These are phyloP conservation scores for Isurus oxyrinchus DNA, from an alignment of 2,113 vertebrate species.

Conservation along the genomic window DNA sequence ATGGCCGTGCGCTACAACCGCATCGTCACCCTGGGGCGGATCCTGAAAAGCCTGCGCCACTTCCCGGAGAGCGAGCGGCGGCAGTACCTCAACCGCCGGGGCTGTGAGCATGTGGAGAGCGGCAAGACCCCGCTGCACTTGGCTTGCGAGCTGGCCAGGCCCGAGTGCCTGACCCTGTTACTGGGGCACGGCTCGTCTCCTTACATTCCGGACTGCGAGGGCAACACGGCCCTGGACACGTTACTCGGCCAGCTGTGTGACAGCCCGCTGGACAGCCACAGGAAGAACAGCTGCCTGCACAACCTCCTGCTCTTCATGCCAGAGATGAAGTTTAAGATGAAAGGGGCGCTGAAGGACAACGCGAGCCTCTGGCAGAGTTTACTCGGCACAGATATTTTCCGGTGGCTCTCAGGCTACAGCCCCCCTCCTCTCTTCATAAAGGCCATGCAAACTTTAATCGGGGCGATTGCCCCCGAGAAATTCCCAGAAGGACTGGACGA, in stretches of 20 bases:
- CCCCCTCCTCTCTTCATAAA: slow-evolving; percentile 71
- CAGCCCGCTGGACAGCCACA: slow-evolving; percentile 39
- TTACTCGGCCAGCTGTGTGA: slow-evolving; percentile 63
- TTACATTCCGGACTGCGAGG: slow-evolving; percentile 49
- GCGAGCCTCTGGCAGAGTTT: slow-evolving; percentile 64
- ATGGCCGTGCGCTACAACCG: slow-evolving; percentile 88
- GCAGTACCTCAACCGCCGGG: slow-evolving; percentile 62
- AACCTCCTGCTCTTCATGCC: slow-evolving; percentile 76
- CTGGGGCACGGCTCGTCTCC: slow-evolving; percentile 71
- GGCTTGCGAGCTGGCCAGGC: slow-evolving; percentile 72
- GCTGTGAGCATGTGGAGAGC: slow-evolving; percentile 70
- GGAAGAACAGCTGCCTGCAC: slow-evolving; percentile 68
- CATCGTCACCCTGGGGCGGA: slow-evolving; percentile 62
- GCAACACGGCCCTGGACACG: slow-evolving; percentile 66
- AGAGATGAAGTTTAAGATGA: slow-evolving; percentile 48
- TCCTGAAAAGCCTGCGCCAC: slow-evolving; percentile 62
- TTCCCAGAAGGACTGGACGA: slow-evolving; percentile 69
- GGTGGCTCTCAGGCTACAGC: slow-evolving; percentile 68
- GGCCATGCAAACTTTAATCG: slow-evolving; percentile 76
- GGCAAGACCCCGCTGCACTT: slow-evolving; percentile 73
- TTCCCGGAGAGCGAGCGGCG: slow-evolving; percentile 46
- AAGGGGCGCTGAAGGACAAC: slow-evolving; percentile 59
- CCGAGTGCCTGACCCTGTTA: slow-evolving; percentile 75
- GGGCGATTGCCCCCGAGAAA: slow-evolving; percentile 62
- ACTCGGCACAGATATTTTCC: slow-evolving; percentile 68